These are phyloP conservation scores for Anaspis maculata DNA, from an alignment of 2,888 invertebrate species.

Conservation along the genomic window DNA sequence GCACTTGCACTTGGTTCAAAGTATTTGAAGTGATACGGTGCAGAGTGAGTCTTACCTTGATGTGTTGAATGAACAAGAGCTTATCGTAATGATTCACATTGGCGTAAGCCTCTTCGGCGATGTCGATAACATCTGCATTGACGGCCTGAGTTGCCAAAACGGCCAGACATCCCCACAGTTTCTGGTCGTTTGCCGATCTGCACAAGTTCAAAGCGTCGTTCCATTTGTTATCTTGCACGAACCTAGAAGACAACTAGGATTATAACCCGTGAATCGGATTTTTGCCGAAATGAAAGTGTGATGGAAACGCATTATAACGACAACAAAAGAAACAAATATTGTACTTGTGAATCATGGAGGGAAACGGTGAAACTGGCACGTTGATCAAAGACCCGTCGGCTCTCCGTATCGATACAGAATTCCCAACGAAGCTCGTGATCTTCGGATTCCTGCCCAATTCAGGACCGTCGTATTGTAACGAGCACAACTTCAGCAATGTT, in stretches of 20 bases:
- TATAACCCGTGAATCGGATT: slow-evolving; percentile 18
- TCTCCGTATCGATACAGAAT: slow-evolving; percentile 74
- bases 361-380: slow-evolving; percentile 63
- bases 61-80: slow-evolving; percentile 75
- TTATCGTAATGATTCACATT: slow-evolving; percentile 81
- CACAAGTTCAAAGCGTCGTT: slow-evolving; percentile 37
- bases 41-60: slow-evolving; percentile 69
- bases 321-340: slow-evolving; percentile 26
- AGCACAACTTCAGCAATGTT: slow-evolving; percentile 56
- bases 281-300: slow-evolving; percentile 35
- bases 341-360: slow-evolving; percentile 47
- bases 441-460: slow-evolving; percentile 84
- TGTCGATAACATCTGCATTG: slow-evolving; percentile 64
- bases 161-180: slow-evolving; percentile 92
- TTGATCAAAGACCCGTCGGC: slow-evolving; percentile 83
- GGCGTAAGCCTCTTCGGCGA: slow-evolving; percentile 93
- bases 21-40: no score
- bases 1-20: no score
- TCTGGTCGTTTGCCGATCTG: slow-evolving; percentile 45
- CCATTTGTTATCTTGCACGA: slow-evolving; percentile 72
- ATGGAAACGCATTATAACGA: slow-evolving; percentile 2
- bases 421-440: slow-evolving; percentile 74
- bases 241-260: slow-evolving; percentile 40
- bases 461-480: slow-evolving; percentile 46
- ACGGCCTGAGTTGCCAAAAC: slow-evolving; percentile 80